Base-by-base conservation (phyloP, 2,797 vertebrate species). In the Cuculus canorus region DNA sequence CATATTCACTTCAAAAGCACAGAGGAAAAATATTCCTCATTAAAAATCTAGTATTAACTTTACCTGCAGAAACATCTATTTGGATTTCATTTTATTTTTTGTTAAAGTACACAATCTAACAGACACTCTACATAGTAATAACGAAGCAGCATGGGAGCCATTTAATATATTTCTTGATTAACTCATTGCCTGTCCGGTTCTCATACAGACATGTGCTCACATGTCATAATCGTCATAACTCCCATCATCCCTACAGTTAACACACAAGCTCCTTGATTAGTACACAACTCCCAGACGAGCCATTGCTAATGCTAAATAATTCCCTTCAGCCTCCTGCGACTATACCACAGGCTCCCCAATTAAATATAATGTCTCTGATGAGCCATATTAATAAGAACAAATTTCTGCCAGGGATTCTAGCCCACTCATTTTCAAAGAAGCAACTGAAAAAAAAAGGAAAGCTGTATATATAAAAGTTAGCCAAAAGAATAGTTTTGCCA, bases 211-310 rank as follows among this genome's bases (percentile, higher is more conserved):
- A 98, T 98, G 98, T 98, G 98, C 98, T 98, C 98, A 99, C 99
- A 99, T 98, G 99, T 99, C 99, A 98, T 99, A 99, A 99, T 99
- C 98, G 98, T 99, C 99, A 99, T 98, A 98, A 99, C 98, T 99
- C 98, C 98, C 97, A 98, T 98, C 98, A 97, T 98, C 98, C 98
- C 98, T 96, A 95, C 97, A 96, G 98, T 98, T 98, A 98, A 97
- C 98, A 98, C 98, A 98, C 98, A 98, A 98, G 98, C 97, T 98
- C 97, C 98, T 98, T 99, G 99, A 99, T 99, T 99, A 99, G 98
- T 95, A 95, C 96, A 96, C 96, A 98, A 98, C 98, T 99, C 98
- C 99, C 99, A 98, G 97, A 98, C 98, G 98, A 98, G 98, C 96
- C 97, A 93, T 97, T 96, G 97, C 98, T 99, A 98, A 99, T 98